phyloP scores from a whole-genome alignment of 1,140 invertebrate species.

The Heliconius melpomene region DNA sequence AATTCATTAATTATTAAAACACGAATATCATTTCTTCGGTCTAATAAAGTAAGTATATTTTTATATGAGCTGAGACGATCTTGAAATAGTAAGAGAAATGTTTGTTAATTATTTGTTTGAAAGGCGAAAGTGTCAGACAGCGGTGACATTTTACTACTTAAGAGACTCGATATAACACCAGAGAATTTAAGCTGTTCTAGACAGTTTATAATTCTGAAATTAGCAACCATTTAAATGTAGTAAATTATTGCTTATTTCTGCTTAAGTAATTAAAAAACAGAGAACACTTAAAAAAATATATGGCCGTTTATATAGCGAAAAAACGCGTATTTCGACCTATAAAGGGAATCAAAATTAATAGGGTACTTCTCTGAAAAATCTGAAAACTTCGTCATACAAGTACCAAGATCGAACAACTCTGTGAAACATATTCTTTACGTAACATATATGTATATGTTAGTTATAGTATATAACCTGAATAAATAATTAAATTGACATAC shows the following conservation, averaged over 20 bases:
- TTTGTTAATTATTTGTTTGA: conserved; percentile 41
- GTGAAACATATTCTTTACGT: too few species aligned
- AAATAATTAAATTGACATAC: neutral
- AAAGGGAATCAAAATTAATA: too few species aligned
- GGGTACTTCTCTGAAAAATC: too few species aligned
- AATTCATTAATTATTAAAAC: neutral
- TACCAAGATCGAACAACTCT: too few species aligned
- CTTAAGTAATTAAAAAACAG: too few species aligned
- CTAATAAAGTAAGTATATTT: neutral
- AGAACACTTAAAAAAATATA: too few species aligned
- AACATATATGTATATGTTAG: too few species aligned
- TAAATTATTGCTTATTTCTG: too few species aligned
- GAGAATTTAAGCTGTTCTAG: conserved; percentile 46
- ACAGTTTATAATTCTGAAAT: neutral
- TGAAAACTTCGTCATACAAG: too few species aligned
- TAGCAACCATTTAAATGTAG: neutral
- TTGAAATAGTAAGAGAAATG: neutral
- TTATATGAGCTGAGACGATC: neutral
- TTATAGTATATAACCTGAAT: too few species aligned
- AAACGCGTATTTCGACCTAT: too few species aligned
- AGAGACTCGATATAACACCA: conserved; percentile 48
- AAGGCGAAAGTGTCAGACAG: conserved; percentile 59
- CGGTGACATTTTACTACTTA: conserved; percentile 47
- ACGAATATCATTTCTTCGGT: neutral
- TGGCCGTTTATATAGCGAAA: too few species aligned